phyloP scores from a whole-genome alignment of 2,888 invertebrate genomes.

The Ennomos fuscantarius region DNA sequence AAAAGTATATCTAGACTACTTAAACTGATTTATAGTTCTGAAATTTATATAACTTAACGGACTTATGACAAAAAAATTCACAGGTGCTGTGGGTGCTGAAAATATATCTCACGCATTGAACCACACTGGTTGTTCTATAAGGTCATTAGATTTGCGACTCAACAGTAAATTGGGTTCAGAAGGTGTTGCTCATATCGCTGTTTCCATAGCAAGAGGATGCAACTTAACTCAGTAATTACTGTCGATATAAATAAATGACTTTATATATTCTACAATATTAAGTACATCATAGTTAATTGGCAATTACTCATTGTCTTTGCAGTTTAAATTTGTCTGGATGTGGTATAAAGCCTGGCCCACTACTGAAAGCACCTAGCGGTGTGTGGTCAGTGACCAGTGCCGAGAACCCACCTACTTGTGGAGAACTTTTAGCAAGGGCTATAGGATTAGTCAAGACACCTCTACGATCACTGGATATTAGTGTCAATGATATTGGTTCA shows the following conservation, averaged over 20 bases:
- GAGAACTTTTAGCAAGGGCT: constrained; percentile 77
- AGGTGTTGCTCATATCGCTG: constrained; percentile 75
- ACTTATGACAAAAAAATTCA: constrained; percentile 8
- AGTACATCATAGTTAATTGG: neutral
- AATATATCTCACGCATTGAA: constrained; percentile 71
- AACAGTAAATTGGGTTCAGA: constrained; percentile 76
- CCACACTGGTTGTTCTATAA: constrained; percentile 67
- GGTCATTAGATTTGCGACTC: constrained; percentile 71
- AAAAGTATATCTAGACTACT: too few species aligned
- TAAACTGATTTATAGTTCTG: too few species aligned
- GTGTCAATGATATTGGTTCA: constrained; percentile 79
- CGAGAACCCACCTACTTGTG: constrained; percentile 78
- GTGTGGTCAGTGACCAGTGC: constrained; percentile 80
- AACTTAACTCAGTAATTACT: constrained; percentile 70
- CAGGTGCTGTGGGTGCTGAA: constrained; percentile 74
- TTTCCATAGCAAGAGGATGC: constrained; percentile 78
- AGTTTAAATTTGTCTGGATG: constrained; percentile 81
- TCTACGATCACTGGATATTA: constrained; percentile 73
- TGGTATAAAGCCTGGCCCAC: constrained; percentile 71
- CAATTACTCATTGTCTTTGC: constrained; percentile 30
- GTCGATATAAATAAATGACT: neutral
- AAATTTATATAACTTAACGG: too few species aligned
- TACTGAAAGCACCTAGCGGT: constrained; percentile 72
- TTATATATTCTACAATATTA: neutral
- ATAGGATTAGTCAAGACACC: constrained; percentile 80